Evolutionary conservation across 2,888 invertebrate species (phyloP).

Genomic region (Azorinus chamasolen): DNA sequence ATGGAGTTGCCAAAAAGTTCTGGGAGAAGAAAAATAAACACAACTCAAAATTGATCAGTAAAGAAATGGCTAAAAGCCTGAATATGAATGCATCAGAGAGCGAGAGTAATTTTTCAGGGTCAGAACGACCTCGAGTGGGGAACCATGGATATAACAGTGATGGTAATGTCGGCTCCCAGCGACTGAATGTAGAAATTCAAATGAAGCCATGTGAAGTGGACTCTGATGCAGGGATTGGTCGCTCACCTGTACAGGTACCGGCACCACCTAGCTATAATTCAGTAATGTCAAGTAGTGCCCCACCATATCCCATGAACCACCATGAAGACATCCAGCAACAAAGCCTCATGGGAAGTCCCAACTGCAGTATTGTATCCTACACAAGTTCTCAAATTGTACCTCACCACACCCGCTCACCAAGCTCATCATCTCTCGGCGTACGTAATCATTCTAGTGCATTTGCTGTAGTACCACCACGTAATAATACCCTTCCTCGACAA

Average conservation of each 20-base stretch:
- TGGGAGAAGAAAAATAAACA: conserved; percentile 90
- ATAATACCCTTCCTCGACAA: conserved; percentile 76
- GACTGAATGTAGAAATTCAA: conserved; percentile 81
- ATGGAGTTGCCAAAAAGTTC: conserved; percentile 96
- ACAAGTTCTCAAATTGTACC: conserved; percentile 58
- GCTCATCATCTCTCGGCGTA: conserved; percentile 74
- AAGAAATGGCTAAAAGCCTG: conserved; percentile 80
- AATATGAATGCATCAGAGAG: conserved; percentile 78
- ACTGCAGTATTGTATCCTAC: conserved; percentile 64
- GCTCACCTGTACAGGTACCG: conserved; percentile 33
- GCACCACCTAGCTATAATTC: conserved; percentile 55
- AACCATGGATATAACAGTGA: conserved; percentile 66
- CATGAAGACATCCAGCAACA: conserved; percentile 37
- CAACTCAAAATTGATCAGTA: conserved; percentile 80
- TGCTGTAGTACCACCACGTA: conserved; percentile 76
- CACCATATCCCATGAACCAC: too few relatives aligned
- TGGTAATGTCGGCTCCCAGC: conserved; percentile 58
- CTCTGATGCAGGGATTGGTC: conserved; percentile 39
- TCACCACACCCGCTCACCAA: conserved; percentile 75
- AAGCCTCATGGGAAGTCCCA: conserved; percentile 40
- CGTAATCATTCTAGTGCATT: conserved; percentile 78
- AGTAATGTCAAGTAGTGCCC: conserved; percentile 48
- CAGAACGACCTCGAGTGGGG: conserved; percentile 66
- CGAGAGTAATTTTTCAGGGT: conserved; percentile 66
- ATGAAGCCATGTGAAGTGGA: conserved; percentile 72